These are phyloP conservation scores for Leptodirus hochenwartii DNA, from an alignment of 2,888 invertebrate genomes.

Conservation along the genomic window DNA sequence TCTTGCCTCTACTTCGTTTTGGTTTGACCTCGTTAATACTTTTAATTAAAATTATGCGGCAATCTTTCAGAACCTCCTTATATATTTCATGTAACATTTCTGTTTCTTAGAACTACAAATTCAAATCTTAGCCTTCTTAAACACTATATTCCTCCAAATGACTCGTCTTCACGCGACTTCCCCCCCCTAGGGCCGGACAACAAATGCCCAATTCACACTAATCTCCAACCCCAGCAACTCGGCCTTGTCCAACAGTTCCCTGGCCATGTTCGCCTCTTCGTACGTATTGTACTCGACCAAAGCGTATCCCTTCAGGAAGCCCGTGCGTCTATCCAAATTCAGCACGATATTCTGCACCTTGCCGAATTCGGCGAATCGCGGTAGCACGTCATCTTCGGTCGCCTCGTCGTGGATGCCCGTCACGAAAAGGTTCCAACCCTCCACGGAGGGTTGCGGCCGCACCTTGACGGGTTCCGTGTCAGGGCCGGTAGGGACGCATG, in stretches of 20 bases:
- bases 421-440: conserved; percentile 95
- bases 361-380: conserved; percentile 88
- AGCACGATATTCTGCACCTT: conserved; percentile 91
- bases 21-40: too few relatives aligned
- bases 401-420: conserved; percentile 94
- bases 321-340: conserved; percentile 87
- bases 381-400: conserved; percentile 90
- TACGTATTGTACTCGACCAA: conserved; percentile 90
- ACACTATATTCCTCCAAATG: too few relatives aligned
- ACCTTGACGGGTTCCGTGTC: too few relatives aligned
- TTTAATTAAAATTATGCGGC: too few relatives aligned
- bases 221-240: conserved; percentile 82
- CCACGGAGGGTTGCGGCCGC: conserved; percentile 40
- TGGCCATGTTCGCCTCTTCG: conserved; percentile 81
- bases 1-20: too few relatives aligned
- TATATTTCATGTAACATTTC: too few relatives aligned
- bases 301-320: conserved; percentile 86
- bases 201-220: conserved; percentile 84
- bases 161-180: too few relatives aligned
- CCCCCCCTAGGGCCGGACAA: too few relatives aligned
- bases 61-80: too few relatives aligned
- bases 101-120: too few relatives aligned
- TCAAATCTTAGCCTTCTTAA: too few relatives aligned
- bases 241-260: conserved; percentile 68
- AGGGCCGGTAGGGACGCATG: too few relatives aligned